A percentile compares a stretch with the other conserved stretches of the same genome.
phyloP scores from a whole-genome alignment of 2,797 vertebrate genomes.

The Varecia variegata region DNA sequence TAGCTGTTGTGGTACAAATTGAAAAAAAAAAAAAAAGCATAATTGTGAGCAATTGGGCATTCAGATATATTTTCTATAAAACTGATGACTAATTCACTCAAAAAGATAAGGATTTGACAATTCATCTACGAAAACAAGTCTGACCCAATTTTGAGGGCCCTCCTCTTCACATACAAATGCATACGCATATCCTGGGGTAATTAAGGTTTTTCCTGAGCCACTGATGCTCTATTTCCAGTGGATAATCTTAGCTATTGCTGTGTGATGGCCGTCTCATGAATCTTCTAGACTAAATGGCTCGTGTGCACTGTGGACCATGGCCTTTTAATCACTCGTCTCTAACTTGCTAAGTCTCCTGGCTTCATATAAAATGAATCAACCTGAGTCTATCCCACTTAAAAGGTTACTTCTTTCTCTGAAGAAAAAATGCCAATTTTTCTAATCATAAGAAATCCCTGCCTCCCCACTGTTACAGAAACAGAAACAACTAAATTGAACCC shows the following conservation, averaged over 20 bases:
- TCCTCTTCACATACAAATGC: not conserved
- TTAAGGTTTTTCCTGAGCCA: not conserved
- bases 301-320: not conserved
- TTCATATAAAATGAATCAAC: not conserved
- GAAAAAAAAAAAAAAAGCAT: not conserved
- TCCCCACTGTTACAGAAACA: not conserved
- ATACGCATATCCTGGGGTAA: not conserved
- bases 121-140: not conserved
- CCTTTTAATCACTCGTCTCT: not conserved
- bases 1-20: not conserved
- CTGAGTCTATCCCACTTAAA: not conserved
- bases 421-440: not conserved
- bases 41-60: not conserved
- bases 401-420: not conserved
- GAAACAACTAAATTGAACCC: not conserved
- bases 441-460: not conserved
- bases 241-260: not conserved
- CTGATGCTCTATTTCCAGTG: not conserved
- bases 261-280: not conserved
- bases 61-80: constrained; percentile 22
- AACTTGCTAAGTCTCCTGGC: not conserved
- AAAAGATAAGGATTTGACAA: not conserved
- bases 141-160: not conserved
- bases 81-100: not conserved
- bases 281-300: too few species aligned